Base-by-base conservation (phyloP, 1,140 invertebrate species). In the Aricia agestis region DNA sequence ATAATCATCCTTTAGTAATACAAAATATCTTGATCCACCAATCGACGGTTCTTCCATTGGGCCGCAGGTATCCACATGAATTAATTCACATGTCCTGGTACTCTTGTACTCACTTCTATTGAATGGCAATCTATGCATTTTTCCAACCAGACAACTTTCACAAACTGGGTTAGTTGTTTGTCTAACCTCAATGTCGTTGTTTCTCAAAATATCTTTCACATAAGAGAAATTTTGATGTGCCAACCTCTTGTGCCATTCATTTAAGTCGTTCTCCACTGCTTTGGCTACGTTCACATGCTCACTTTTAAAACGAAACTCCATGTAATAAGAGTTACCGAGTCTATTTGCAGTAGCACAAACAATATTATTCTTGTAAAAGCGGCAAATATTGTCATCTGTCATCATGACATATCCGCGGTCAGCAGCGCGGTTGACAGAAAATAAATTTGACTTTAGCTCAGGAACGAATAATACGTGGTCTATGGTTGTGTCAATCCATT, bases 1-100 rank as follows among this genome's bases (percentile, higher is more conserved):
- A 71, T 75, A 84, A 66, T 93, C 86, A 76, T 93, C 91, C 63
- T 90, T 92, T 6, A 92, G 77, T 19, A 77, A 36, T 2, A 76
- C 68, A 65, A 76, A 78, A 52, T 77, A 80, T 69, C 36, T 74
- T 1, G 77, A 74, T 2, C 74, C 74, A 17, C 74, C 74, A 13
- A 78, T 15, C 15, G 77, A 80, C 31, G 25, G 10, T 66, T 73
- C 74, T 59, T 86, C 73, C 81, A 93, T 92, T 15, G 90, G 88
- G 0, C 91, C 91, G 71, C 89, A 89, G 0, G 91, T 75, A 81
- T 93, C 91, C 9, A 75, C 77, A 74, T 92, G 87, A 57, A 93
- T 84, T 13, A 91, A 41, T 69, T 92, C 86, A 69, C 86, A 83
- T 31, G 76, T 59, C 69, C 70, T 72, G 0, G 73, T 76, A 25